A percentile compares a stretch with the other conserved stretches of the same genome.
phyloP scores from a whole-genome alignment of 2,113 vertebrate species.

The Tychaedon coryphoeus region DNA sequence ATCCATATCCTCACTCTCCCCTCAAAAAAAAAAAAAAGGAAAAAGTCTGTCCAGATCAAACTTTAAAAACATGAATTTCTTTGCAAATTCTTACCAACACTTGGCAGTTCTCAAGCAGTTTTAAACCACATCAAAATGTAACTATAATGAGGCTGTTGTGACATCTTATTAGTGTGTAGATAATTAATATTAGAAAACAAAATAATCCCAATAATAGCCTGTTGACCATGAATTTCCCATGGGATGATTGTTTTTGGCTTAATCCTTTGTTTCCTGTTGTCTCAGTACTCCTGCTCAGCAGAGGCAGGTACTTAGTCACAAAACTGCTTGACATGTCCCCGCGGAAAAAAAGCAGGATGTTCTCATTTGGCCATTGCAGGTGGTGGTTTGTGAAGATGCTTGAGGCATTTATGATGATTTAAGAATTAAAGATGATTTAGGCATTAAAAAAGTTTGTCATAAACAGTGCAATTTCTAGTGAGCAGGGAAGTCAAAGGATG shows the following conservation, averaged over 20 bases:
- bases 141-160: neutral
- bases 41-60: neutral
- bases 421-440: neutral
- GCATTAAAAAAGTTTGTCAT: neutral
- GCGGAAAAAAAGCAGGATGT: neutral
- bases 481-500: neutral
- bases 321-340: fast-evolving
- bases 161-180: neutral
- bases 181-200: neutral
- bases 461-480: neutral
- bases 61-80: neutral
- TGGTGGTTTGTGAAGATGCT: neutral
- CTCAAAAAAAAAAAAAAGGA: fast-evolving
- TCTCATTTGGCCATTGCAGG: neutral
- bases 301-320: neutral
- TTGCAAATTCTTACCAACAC: neutral
- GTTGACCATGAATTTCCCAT: neutral
- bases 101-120: neutral
- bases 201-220: neutral
- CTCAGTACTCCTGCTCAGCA: neutral
- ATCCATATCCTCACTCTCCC: neutral
- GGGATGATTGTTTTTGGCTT: neutral
- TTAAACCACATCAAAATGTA: neutral
- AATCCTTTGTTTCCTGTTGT: neutral
- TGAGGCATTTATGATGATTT: neutral